Conservation (phyloP, 1,140 invertebrate species). For the Doryteuthis pealeii region DNA sequence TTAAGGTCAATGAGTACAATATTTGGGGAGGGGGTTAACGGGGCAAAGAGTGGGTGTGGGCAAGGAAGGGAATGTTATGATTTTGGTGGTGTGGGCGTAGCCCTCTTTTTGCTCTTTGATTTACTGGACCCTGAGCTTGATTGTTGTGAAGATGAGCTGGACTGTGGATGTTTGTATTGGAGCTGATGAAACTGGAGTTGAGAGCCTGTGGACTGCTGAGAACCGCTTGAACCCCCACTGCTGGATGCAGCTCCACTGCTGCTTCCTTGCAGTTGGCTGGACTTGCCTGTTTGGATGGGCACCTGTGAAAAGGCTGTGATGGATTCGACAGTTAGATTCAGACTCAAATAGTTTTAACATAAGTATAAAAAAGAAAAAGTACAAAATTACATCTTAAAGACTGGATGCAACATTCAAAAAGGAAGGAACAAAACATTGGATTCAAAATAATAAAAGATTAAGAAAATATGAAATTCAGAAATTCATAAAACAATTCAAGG, state of each 20-base stretch:
- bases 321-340: neutral
- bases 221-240: slow-evolving; percentile 33
- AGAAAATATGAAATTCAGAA: no score
- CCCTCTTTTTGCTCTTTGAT: slow-evolving; percentile 49
- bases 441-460: no score
- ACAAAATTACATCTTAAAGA: no score
- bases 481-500: no score
- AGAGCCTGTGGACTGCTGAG: slow-evolving; percentile 26
- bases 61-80: neutral
- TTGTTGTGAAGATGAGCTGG: slow-evolving; percentile 11
- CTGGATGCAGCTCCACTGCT: slow-evolving; percentile 30
- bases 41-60: no score
- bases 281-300: neutral
- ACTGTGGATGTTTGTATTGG: slow-evolving; percentile 69
- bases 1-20: no score
- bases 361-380: no score
- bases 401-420: no score
- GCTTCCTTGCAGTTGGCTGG: slow-evolving; percentile 22
- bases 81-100: slow-evolving; percentile 52
- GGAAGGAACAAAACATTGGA: no score
- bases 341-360: neutral
- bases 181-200: slow-evolving; percentile 41
- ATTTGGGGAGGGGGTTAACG: no score
- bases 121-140: slow-evolving; percentile 22
- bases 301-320: neutral